A percentile compares a stretch with the other conserved stretches of the same genome.
Evolutionary conservation across 64 coral and sea anemone genomes (phyloP).

Genomic region (Hydrozoanthus tunicans): DNA sequence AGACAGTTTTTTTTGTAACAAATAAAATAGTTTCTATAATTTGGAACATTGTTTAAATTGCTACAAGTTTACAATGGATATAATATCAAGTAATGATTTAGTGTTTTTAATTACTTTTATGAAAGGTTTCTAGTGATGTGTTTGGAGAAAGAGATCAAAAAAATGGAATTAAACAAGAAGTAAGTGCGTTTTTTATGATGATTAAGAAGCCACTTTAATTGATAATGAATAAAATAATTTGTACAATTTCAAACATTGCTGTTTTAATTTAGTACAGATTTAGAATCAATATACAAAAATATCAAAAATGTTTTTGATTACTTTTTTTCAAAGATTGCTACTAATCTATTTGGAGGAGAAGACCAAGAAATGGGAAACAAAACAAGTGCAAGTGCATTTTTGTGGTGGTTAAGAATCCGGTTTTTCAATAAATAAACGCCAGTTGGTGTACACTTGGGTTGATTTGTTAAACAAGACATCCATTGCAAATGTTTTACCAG

Average conservation of each 20-base stretch:
- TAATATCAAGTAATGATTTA: not conserved
- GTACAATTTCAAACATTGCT: too few species aligned
- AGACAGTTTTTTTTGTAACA: too few species aligned
- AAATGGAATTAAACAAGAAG: not conserved
- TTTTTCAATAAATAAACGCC: conserved; percentile 11
- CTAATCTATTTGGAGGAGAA: conserved; percentile 11
- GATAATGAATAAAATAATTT: too few species aligned
- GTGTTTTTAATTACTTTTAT: not conserved
- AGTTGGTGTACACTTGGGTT: not conserved
- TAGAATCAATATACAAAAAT: not conserved
- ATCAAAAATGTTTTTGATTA: not conserved
- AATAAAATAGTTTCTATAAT: not conserved
- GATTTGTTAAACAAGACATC: not conserved
- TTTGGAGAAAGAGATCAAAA: too few species aligned
- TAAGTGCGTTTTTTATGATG: conserved; percentile 7
- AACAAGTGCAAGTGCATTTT: not conserved
- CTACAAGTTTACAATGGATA: too few species aligned
- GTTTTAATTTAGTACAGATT: not conserved
- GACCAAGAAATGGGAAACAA: conserved; percentile 18
- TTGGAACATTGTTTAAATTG: too few species aligned
- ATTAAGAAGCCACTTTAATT: not conserved
- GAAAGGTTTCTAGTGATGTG: not conserved
- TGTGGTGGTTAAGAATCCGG: not conserved
- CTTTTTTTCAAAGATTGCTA: not conserved
- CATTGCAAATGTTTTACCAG: too few species aligned